phyloP scores from a whole-genome alignment of 2,113 vertebrate species.

The Sceloporus undulatus region DNA sequence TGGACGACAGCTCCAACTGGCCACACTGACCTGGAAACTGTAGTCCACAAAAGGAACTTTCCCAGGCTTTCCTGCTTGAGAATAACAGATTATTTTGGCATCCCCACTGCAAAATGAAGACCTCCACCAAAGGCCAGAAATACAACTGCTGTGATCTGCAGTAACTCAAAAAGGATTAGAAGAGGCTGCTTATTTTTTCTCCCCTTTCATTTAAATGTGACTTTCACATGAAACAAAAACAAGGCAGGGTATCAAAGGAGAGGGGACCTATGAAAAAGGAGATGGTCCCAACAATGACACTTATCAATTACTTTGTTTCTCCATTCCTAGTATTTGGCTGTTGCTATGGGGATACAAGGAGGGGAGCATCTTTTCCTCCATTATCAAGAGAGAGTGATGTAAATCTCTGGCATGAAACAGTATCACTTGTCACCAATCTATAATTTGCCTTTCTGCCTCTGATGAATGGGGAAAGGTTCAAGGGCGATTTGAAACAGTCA shows the following conservation, averaged over 20 bases:
- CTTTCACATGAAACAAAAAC: conserved; percentile 11
- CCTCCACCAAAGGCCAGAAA: background rate
- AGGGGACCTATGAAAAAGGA: conserved; percentile 28
- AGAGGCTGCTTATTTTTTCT: conserved; percentile 13
- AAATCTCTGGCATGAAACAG: conserved; percentile 68
- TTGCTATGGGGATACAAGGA: conserved; percentile 69
- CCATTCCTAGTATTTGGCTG: conserved; percentile 53
- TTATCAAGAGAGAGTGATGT: conserved; percentile 56
- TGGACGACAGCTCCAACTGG: no score
- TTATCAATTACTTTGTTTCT: conserved; percentile 45
- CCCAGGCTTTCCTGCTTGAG: no score
- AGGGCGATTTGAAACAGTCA: conserved; percentile 45
- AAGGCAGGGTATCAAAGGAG: background rate
- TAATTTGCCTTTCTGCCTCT: conserved; percentile 66
- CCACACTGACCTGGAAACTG: no score
- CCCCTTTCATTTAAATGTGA: conserved; percentile 34
- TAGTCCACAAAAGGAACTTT: no score
- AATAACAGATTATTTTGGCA: background rate
- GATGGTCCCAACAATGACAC: conserved; percentile 10
- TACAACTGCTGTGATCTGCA: background rate
- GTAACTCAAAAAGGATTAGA: background rate
- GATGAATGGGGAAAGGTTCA: conserved; percentile 56
- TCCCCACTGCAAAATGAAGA: background rate
- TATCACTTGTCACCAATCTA: conserved; percentile 55
- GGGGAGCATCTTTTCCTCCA: conserved; percentile 39